These are phyloP conservation scores for Lagodon rhomboides DNA, from an alignment of 2,797 vertebrate genomes.

Conservation along the genomic window DNA sequence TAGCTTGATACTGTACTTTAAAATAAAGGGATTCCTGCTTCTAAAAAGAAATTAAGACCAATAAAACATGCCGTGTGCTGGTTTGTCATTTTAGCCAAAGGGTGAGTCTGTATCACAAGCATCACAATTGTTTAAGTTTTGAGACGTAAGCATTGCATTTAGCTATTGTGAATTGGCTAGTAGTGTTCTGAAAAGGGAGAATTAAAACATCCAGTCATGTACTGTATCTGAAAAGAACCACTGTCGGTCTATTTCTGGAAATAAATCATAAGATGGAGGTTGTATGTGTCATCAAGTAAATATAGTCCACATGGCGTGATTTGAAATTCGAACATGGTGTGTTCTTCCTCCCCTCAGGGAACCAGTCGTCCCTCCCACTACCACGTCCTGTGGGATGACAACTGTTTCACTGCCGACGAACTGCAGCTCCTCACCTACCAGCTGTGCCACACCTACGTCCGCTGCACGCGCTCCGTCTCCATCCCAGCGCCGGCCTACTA, in stretches of 20 bases:
- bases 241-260: too few relatives aligned
- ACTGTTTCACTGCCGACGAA: conserved; percentile 98
- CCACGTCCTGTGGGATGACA: conserved; percentile 99
- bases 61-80: background rate
- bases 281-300: too few relatives aligned
- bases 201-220: background rate
- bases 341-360: conserved; percentile 84
- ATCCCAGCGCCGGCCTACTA: conserved; percentile 99
- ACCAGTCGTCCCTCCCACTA: conserved; percentile 99
- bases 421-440: conserved; percentile 98
- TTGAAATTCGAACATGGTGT: background rate
- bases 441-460: conserved; percentile 98
- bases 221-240: background rate
- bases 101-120: background rate
- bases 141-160: background rate
- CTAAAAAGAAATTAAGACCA: background rate
- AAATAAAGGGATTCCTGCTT: background rate
- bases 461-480: conserved; percentile 97
- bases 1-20: too few relatives aligned
- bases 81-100: too few relatives aligned
- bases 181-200: too few relatives aligned
- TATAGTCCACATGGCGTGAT: too few relatives aligned
- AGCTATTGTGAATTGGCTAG: too few relatives aligned
- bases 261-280: too few relatives aligned
- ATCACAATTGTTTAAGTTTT: background rate